phyloP scores from a whole-genome alignment of 2,113 vertebrate genomes.

The Leucoraja erinaceus region DNA sequence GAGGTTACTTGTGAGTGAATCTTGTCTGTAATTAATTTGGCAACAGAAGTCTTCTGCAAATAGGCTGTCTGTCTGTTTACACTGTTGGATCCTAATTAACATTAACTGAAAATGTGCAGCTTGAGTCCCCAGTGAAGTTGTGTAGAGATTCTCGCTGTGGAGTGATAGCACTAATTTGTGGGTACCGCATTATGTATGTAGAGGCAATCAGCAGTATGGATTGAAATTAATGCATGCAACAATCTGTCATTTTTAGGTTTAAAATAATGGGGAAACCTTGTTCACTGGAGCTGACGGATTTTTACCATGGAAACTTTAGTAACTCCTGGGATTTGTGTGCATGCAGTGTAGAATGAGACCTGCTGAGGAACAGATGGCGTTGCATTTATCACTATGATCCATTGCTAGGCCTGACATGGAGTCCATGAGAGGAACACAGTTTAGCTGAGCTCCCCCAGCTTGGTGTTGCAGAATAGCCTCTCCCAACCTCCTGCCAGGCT shows the following conservation, averaged over 20 bases:
- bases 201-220: not conserved
- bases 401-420: no score
- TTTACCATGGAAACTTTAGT: no score
- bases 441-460: no score
- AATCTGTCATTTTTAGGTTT: not conserved
- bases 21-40: not conserved
- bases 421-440: no score
- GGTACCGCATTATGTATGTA: not conserved
- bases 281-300: no score
- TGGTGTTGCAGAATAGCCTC: no score
- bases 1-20: not conserved
- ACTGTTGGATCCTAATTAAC: not conserved
- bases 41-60: not conserved
- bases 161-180: constrained; percentile 3
- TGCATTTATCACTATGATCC: no score
- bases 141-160: not conserved
- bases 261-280: not conserved
- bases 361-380: no score
- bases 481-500: no score
- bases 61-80: constrained; percentile 11
- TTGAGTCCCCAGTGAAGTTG: not conserved
- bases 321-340: no score
- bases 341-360: no score
- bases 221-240: not conserved
- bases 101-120: not conserved